Conservation (phyloP, 2,113 vertebrate species). For the Festucalex cinctus region DNA sequence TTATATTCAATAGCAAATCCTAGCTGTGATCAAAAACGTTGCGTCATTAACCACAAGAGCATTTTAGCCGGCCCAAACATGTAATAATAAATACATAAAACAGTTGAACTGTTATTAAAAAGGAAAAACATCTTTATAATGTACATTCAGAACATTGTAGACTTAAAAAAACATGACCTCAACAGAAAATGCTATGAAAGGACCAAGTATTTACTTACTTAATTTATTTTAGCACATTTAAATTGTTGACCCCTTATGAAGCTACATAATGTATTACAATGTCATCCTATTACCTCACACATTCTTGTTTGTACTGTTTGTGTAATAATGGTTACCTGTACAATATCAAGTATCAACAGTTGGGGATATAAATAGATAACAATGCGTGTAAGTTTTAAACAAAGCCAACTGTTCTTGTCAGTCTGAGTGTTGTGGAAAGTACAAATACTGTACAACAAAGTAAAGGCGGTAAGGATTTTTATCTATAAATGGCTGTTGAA, state of each 20-base stretch:
- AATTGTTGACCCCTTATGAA: not conserved
- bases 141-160: too few relatives aligned
- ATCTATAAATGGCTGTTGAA: not conserved
- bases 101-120: not conserved
- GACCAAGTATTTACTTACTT: too few relatives aligned
- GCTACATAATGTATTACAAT: not conserved
- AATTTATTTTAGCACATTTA: not conserved
- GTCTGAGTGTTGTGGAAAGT: conserved; percentile 31
- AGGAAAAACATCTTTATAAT: not conserved
- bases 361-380: conserved; percentile 74
- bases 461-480: not conserved
- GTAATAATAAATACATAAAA: not conserved
- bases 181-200: not conserved
- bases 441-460: conserved; percentile 4
- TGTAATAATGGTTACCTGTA: conserved; percentile 34
- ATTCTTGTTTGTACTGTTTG: not conserved
- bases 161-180: not conserved
- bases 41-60: not conserved
- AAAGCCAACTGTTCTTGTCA: conserved; percentile 65
- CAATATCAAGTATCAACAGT: conserved; percentile 28
- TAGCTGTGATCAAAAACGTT: not conserved
- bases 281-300: not conserved
- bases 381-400: conserved; percentile 61
- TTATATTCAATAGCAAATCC: not conserved
- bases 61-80: too few relatives aligned